These are phyloP conservation scores for Labeo rohita DNA, from an alignment of 2,113 vertebrate species.

Conservation along the genomic window DNA sequence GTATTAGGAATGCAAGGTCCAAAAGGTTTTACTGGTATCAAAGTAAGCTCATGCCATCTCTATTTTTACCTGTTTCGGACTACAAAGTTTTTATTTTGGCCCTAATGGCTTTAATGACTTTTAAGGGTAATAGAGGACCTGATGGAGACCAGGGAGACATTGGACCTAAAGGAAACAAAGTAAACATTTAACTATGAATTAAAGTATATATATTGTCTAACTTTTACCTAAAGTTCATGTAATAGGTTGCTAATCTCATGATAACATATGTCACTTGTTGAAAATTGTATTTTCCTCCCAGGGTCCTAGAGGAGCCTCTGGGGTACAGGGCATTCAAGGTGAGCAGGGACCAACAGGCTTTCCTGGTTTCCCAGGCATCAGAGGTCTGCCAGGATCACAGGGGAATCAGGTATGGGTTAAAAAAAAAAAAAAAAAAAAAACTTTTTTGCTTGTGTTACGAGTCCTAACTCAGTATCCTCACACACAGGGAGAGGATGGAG, in stretches of 20 bases:
- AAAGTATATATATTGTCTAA: background rate
- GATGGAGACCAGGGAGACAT: constrained; percentile 79
- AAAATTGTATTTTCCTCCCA: constrained; percentile 48
- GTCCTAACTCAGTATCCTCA: background rate
- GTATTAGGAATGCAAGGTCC: constrained; percentile 73
- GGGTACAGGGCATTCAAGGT: constrained; percentile 77
- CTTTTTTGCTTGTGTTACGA: too few species aligned
- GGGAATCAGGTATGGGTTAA: constrained; percentile 74
- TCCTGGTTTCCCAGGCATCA: constrained; percentile 78
- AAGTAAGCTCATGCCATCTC: constrained; percentile 66
- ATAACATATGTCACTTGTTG: background rate
- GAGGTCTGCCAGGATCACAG: constrained; percentile 70
- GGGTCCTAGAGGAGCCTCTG: constrained; percentile 78
- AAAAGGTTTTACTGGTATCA: constrained; percentile 73
- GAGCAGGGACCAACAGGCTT: constrained; percentile 77
- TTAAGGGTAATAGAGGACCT: constrained; percentile 77
- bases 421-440: too few species aligned
- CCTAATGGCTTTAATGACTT: constrained; percentile 2
- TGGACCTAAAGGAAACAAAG: constrained; percentile 82
- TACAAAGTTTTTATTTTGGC: background rate
- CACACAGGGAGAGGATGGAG: constrained; percentile 82
- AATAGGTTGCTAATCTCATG: background rate
- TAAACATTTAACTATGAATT: constrained; percentile 60
- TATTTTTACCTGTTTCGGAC: constrained; percentile 21
- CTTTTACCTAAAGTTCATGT: background rate